Conservation (phyloP, 1,140 invertebrate species). For the Cotesia glomerata region DNA sequence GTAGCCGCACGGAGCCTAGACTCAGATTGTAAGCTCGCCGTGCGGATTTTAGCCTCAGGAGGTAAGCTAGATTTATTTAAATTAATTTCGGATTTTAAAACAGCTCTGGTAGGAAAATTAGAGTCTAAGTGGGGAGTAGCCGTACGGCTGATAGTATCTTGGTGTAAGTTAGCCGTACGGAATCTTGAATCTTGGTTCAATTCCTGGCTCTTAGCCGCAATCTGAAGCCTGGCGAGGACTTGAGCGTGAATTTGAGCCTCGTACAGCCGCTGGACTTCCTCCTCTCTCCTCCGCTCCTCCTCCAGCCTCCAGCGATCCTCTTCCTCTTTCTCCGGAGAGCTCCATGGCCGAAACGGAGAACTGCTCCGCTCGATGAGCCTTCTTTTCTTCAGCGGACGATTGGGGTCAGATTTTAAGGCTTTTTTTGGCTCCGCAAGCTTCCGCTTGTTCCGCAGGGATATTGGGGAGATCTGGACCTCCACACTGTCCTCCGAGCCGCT, state of each 20-base stretch:
- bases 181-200: no score
- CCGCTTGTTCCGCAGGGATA: conserved; percentile 68
- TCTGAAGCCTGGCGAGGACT: conserved; percentile 30
- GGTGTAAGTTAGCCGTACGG: no score
- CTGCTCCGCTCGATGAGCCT: conserved; percentile 52
- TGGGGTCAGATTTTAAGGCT: conserved; percentile 48
- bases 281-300: conserved; percentile 22
- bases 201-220: no score
- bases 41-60: no score
- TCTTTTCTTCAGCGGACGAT: conserved; percentile 72
- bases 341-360: conserved; percentile 26
- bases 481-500: conserved; percentile 79
- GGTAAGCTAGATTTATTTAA: no score
- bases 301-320: conserved; percentile 29
- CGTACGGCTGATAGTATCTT: no score
- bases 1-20: no score
- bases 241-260: conserved; percentile 37
- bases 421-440: conserved; percentile 76
- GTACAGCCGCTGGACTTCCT: conserved; percentile 32
- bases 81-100: no score
- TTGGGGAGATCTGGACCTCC: conserved; percentile 70
- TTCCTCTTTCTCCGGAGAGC: conserved; percentile 5
- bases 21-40: no score
- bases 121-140: no score
- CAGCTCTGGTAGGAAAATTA: no score